Percentiles rank a stretch among this genome's conserved stretches.
Evolutionary conservation across 2,888 invertebrate species (phyloP).

Genomic region (Listrodromus nycthemerus): DNA sequence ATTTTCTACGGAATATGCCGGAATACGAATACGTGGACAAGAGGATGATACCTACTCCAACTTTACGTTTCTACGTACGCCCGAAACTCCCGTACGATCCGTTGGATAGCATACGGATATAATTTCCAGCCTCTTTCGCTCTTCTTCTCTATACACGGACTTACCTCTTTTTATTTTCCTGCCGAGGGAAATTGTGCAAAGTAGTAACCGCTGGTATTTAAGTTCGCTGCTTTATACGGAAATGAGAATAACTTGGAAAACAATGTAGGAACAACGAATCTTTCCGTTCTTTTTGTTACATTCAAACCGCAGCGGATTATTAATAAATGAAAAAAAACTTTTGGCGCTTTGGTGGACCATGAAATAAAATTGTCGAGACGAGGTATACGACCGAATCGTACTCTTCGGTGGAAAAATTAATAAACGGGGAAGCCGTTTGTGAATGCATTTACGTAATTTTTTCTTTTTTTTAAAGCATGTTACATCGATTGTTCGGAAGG

Average conservation of each 20-base stretch:
- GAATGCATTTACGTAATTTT: too few species aligned
- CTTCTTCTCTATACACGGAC: background rate
- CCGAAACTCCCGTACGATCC: conserved; percentile 51
- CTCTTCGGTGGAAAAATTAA: too few species aligned
- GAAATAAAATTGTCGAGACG: background rate
- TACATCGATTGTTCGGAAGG: background rate
- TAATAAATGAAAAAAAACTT: background rate
- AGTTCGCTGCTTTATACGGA: conserved; percentile 50
- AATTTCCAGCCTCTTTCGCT: conserved; percentile 45
- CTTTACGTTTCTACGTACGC: conserved; percentile 51
- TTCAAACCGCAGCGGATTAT: background rate
- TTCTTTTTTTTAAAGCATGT: background rate
- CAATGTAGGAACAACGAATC: conserved; percentile 33
- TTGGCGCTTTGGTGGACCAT: background rate
- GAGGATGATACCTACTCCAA: conserved; percentile 58
- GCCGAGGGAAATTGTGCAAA: conserved; percentile 53
- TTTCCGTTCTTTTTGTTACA: background rate
- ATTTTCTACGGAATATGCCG: conserved; percentile 38
- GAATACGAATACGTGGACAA: conserved; percentile 36
- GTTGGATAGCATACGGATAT: conserved; percentile 49
- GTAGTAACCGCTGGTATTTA: conserved; percentile 28
- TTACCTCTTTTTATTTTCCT: conserved; percentile 7
- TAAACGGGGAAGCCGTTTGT: too few species aligned
- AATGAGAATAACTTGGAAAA: conserved; percentile 56
- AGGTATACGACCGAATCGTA: background rate